Evolutionary conservation across 2,888 invertebrate species (phyloP), one percentile per base, ranked within the genome.

Genomic region (Falcaria lacertinaria): DNA sequence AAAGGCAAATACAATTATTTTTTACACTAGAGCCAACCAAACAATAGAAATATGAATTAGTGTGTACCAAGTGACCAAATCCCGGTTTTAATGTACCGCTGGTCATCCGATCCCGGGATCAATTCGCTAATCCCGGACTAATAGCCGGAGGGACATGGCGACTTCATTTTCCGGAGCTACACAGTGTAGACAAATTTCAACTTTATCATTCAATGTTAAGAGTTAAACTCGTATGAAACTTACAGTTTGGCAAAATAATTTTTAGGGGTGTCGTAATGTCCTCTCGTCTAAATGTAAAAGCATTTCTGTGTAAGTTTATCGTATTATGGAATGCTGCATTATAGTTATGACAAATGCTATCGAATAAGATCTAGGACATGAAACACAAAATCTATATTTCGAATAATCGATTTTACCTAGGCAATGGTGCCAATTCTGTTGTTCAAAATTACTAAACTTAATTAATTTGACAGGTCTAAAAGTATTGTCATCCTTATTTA

Each of bases 301-400:
- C 88, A 87, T 89, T 89, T 85, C 82, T 69, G 59, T 89, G 88
- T 89, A 80, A 85, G 86, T 86, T 87, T 86, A 88, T 86, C 77
- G 80, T 86, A 82, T 85, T 82, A 83, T 60, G 68, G 71, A 74
- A 69, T 68, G 68, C 69, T 73, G 74, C 78, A 74, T 74, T 72
- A 66, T 63, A 58, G 63, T 71, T 61, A 61, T 66, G 60, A 28
- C 11, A 28, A 28, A 28, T 28, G 28, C 11, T 1, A 5, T 28
- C 1, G n/a, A n/a, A n/a, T 22, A 6, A 2, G 22, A 1, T 6
- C 5, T 22, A 22, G 7, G 22, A 5, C 7, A 22, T 2, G 22
- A 22, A 22, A 7, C 7, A 5, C 19, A 19, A 19, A 19, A 19
- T n/a, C n/a, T n/a, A n/a, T n/a, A n/a, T n/a, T n/a, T n/a, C n/a